Evolutionary conservation across 2,797 vertebrate genomes (phyloP).

Genomic region (Hylomyscus alleni): DNA sequence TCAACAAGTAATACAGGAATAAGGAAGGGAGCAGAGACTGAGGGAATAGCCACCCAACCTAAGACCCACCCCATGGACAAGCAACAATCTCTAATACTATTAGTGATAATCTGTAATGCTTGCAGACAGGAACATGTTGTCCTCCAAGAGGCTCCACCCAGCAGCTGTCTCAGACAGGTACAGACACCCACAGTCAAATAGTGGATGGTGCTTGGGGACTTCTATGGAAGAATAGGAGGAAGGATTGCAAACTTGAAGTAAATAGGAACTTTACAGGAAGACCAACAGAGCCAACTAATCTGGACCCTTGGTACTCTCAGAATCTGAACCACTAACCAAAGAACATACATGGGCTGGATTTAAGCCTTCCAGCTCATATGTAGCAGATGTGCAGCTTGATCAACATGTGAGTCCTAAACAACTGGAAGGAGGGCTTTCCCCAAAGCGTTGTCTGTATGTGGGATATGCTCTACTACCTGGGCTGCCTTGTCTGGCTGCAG

Average conservation of each 20-base stretch:
- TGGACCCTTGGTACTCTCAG: neutral
- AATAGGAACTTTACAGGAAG: neutral
- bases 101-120: neutral
- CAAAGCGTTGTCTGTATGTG: neutral
- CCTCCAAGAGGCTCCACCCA: neutral
- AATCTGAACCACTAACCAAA: neutral
- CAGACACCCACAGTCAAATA: neutral
- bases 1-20: no score
- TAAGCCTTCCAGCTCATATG: neutral
- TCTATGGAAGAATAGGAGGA: neutral
- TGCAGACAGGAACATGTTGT: neutral
- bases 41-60: neutral
- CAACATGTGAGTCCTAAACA: neutral
- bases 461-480: neutral
- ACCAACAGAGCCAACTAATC: neutral
- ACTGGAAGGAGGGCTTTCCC: neutral
- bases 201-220: neutral
- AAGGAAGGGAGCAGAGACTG: neutral
- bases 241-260: neutral
- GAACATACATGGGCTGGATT: neutral
- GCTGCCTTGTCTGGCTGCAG: neutral
- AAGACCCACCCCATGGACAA: neutral
- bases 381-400: neutral
- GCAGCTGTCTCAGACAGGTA: neutral
- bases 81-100: neutral